Base-by-base conservation (phyloP, 2,113 vertebrate species). In the Nematolebias whitei region DNA sequence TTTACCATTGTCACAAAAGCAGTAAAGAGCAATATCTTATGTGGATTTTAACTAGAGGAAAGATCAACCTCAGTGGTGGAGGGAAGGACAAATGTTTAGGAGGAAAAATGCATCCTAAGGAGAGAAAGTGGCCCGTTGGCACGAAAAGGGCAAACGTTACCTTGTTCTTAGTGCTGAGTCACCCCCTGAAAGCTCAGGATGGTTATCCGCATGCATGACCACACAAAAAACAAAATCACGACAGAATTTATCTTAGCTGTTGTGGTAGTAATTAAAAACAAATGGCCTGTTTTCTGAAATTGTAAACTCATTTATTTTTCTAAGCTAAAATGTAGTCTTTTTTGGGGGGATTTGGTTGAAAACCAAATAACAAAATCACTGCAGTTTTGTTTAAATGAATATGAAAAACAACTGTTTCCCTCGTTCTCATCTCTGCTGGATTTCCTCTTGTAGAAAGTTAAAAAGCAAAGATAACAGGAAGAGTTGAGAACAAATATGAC, bases 1-100 rank as follows among this genome's bases (percentile, higher is more conserved):
- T 82, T 79, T 74, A 63, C 48, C 29, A 59, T 81, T 73, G 70
- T 83, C 64, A 74, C 73, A 74, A 80, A 78, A 60, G 61, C 55
- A 75, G 47, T 43, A 66, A 55, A 56, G 22, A 78, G 68, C 44
- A 47, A 78, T 57, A 66, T 47, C 54, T 54, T 49, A 20, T 57
- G 61, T 62, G 79, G 35, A 48, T 35, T 67, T 5, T 40, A 20
- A 57, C 3, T 43, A 26, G 26, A 56, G 11, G 61, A 52, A 53
- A 71, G 68, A 53, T 67, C 47, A 54, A 63, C 12, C 41, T 70
- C 2, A 2, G 39, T 45, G 56, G 48, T 44, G 44, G 45, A 10
- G 11, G n/a, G 32, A 32, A 44, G 40, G 56, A 66, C 29, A 56
- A 61, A 51, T 40, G 40, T 19, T 75, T 51, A n/a, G 4, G 44